These are phyloP conservation scores for Hycleus phaleratus DNA, from an alignment of 1,140 invertebrate genomes.

Conservation along the genomic window DNA sequence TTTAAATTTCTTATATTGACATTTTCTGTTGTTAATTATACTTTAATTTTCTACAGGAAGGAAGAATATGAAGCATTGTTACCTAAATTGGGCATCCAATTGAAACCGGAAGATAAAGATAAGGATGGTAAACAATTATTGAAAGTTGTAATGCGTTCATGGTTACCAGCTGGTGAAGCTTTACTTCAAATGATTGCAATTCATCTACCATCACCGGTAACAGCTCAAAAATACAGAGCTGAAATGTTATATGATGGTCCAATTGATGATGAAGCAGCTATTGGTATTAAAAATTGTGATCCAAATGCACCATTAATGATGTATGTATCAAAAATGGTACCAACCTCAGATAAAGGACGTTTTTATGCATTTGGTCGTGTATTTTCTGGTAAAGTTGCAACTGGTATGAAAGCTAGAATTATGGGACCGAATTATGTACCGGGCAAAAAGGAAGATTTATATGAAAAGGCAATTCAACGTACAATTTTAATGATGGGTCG, in stretches of 20 bases:
- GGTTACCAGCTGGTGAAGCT: conserved; percentile 98
- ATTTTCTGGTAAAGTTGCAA: conserved; percentile 91
- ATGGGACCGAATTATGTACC: conserved; percentile 97
- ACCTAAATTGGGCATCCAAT: conserved; percentile 83
- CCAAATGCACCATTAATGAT: conserved; percentile 97
- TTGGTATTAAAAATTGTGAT: conserved; percentile 85
- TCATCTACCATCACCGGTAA: conserved; percentile 97
- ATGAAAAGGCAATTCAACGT: conserved; percentile 98
- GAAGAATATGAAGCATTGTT: conserved; percentile 83
- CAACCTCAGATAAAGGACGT: conserved; percentile 97
- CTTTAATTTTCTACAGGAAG: conserved; percentile 54
- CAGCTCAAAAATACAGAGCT: conserved; percentile 98
- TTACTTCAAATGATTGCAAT: conserved; percentile 99
- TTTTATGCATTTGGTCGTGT: conserved; percentile 99
- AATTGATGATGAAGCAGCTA: conserved; percentile 91
- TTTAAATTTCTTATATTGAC: background rate
- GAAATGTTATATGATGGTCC: conserved; percentile 99
- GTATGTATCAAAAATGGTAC: conserved; percentile 99
- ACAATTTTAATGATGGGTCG: conserved; percentile 99
- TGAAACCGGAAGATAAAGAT: conserved; percentile 93
- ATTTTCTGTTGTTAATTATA: background rate
- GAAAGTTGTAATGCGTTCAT: conserved; percentile 96
- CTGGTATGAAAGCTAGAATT: conserved; percentile 94
- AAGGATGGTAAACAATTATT: conserved; percentile 88
- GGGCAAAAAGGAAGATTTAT: conserved; percentile 98